Base-by-base conservation (phyloP, 2,888 invertebrate genomes). In the Amphipoea oculea region DNA sequence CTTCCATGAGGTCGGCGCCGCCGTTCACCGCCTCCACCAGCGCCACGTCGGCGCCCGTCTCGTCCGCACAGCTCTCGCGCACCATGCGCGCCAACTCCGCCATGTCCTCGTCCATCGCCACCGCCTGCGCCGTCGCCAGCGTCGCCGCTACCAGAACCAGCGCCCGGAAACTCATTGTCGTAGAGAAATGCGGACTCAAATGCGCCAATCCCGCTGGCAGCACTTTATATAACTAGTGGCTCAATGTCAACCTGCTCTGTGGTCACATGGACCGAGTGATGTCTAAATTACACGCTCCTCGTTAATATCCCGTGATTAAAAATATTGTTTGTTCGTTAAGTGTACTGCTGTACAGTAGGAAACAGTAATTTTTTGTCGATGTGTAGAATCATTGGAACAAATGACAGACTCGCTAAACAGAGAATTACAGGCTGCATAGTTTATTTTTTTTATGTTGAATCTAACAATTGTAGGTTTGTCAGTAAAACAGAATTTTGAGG, bases 71-170 rank as follows among this genome's bases (percentile, higher is more conserved):
- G 87, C 87, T 93, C 48, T 96, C 95, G 75, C 96, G 93, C 88
- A 96, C 89, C 95, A 95, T 94, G 81, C 89, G 89, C 40, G 95
- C 95, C 76, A 96, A 89, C 86, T 96, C 96, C 2, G 94, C 95
- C 95, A 96, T 95, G 79, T 96, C 96, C 4, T 92, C 94, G 86
- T 96, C 96, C 90, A 96, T 75, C 67, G 45, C 79, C 62, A 86
- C 71, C 48, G 74, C 82, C 57, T 68, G 82, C 72, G 76, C 83
- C 54, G 84, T 80, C 45, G 78, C 51, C 70, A 60, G 36, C 51
- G 42, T 7, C 12, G 42, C 54, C 72, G 85, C 72, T 82, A 88
- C 54, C 76, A 82, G 65, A 57, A 83, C 72, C 54, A 85, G 36
- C 42, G 72, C 60, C 51, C 67, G 48, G 65, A 65, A 73, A 60